phyloP scores from a whole-genome alignment of 2,888 invertebrate genomes.

The Heteropelma amictum region DNA sequence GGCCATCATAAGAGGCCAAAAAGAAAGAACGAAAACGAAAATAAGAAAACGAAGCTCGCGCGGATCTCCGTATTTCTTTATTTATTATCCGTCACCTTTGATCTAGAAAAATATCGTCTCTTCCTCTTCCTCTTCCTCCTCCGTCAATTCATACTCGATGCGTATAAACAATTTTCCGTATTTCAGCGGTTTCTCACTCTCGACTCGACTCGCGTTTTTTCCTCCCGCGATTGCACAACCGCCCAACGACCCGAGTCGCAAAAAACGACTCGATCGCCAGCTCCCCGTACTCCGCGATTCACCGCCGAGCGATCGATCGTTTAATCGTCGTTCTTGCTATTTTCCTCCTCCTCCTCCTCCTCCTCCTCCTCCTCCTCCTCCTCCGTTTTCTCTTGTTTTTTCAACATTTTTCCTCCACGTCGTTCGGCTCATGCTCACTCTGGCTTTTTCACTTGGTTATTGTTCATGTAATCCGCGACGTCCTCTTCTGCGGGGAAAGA shows the following conservation, averaged over 20 bases:
- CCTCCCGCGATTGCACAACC: neutral
- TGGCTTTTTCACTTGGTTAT: conserved; percentile 50
- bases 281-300: neutral
- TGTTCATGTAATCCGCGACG: conserved; percentile 59
- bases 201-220: neutral
- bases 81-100: conserved; percentile 52
- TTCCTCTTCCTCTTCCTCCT: too few species aligned
- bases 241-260: neutral
- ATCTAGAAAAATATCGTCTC: conserved; percentile 72
- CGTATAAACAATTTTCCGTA: conserved; percentile 46
- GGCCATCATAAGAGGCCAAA: too few species aligned
- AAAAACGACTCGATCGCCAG: conserved; percentile 17
- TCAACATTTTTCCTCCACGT: neutral
- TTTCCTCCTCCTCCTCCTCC: conserved; percentile 19
- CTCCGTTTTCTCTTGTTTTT: neutral
- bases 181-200: neutral
- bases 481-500: conserved; percentile 64
- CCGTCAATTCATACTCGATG: conserved; percentile 43
- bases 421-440: conserved; percentile 18
- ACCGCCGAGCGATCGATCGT: neutral
- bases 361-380: too few species aligned
- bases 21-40: neutral
- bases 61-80: neutral
- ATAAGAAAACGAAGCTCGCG: neutral
- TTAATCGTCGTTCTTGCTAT: too few species aligned